Conservation (phyloP, 1,140 invertebrate genomes). For the Formica selysi region DNA sequence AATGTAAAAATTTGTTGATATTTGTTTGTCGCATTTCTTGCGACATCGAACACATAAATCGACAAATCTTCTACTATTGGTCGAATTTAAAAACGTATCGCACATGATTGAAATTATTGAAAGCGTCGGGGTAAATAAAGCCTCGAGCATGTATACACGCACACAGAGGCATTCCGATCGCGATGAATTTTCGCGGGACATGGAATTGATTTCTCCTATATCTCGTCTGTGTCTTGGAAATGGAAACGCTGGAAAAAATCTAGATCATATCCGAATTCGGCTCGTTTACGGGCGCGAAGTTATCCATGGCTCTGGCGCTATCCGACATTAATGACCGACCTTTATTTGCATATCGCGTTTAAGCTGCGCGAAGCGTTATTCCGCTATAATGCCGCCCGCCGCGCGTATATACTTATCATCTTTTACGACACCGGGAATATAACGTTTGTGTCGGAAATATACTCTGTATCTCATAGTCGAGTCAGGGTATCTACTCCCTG, state of each 20-base stretch:
- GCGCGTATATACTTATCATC: constrained; percentile 41
- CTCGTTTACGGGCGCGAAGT: constrained; percentile 20
- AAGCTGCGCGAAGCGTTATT: constrained; percentile 40
- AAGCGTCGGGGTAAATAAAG: constrained; percentile 32
- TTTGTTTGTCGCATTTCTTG: background rate
- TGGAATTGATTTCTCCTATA: constrained; percentile 34
- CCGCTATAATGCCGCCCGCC: constrained; percentile 8
- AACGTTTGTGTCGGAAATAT: background rate
- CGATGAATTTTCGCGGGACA: background rate
- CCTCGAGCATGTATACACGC: background rate
- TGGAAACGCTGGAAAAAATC: constrained; percentile 13
- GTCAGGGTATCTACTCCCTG: background rate
- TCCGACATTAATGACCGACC: constrained; percentile 45
- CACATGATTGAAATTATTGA: constrained; percentile 36
- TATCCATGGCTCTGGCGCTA: constrained; percentile 14
- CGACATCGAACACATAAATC: constrained; percentile 26
- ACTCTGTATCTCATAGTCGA: background rate
- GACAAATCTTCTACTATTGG: constrained; percentile 24
- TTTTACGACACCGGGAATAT: constrained; percentile 44
- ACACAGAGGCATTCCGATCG: background rate
- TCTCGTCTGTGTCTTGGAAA: background rate
- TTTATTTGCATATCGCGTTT: constrained; percentile 54
- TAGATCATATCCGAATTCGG: constrained; percentile 28
- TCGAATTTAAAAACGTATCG: constrained; percentile 13
- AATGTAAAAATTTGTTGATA: constrained; percentile 31